Base-by-base conservation (phyloP, 1,140 invertebrate genomes). In the Glossosoma conforme region DNA sequence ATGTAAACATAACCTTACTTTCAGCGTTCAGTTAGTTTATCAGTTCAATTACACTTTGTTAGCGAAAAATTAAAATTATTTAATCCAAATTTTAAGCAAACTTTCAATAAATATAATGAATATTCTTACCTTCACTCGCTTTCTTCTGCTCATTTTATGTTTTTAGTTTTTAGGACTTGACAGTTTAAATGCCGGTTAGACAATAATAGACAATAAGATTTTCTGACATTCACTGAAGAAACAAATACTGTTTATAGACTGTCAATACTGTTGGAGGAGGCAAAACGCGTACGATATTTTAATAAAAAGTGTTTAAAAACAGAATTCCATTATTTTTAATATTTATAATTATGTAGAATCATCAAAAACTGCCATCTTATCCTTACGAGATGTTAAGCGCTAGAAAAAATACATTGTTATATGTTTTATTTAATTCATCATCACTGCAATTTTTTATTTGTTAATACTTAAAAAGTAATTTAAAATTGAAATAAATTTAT, bases 71-170 rank as follows among this genome's bases (percentile, higher is more conserved):
- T 48, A 17, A 50, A 2, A 18, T 8, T 9, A 30, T 13, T 28
- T 40, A 30, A 25, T 37, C 9, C 13, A 49, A 44, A 32, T 44
- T 35, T 52, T 2, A 35, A 44, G 20, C 15, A 33, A 43, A 14
- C 17, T 15, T 36, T 18, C 33, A 41, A 36, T 10, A 50, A 25
- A 15, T 11, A 14, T 24, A 19, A 19, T 17, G 2, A 47, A 37
- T 13, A 24, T 32, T 20, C 55, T 51, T 64, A 81, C 82, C 76
- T 81, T 84, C 21, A 74, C 70, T 59, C 80, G 79, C 64, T 84
- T 84, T 48, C 81, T 71, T 32, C 81, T 77, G 65, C 80, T 84
- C 82, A 84, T 84, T 66, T 69, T 72, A 15, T 9, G 17, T 13
- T 15, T 10, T 33, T 35, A 33, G 15, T 17, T 42, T 6, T 35